Conservation (phyloP, 1,140 invertebrate species). For the Rhagoletis zephyria region DNA sequence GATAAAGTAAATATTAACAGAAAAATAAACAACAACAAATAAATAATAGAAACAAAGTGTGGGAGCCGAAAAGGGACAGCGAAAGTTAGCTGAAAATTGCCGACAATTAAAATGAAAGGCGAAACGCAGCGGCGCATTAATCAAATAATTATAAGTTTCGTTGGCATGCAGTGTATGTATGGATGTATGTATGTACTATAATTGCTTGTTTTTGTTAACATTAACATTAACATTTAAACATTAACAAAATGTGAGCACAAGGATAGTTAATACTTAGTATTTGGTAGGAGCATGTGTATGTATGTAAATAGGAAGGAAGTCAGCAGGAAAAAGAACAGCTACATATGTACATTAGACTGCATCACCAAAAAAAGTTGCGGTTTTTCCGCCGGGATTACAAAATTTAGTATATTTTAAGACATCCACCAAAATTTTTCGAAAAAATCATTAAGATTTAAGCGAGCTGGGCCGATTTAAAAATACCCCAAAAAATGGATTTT, state of each 20-base stretch:
- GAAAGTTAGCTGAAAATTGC: constrained; percentile 40
- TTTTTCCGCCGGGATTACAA: too few relatives aligned
- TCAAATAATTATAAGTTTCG: constrained; percentile 45
- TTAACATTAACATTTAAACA: background rate
- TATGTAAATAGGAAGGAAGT: background rate
- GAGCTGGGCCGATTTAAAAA: too few relatives aligned
- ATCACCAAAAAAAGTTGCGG: too few relatives aligned
- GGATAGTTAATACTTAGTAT: background rate
- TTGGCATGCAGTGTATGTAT: background rate
- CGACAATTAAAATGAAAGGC: constrained; percentile 53
- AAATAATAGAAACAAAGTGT: background rate
- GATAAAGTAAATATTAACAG: background rate
- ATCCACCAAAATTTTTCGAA: too few relatives aligned
- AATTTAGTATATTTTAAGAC: too few relatives aligned
- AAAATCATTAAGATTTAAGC: too few relatives aligned
- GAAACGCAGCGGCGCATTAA: constrained; percentile 31
- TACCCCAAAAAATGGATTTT: too few relatives aligned
- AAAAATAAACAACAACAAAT: background rate
- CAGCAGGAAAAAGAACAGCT: too few relatives aligned
- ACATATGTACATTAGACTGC: too few relatives aligned
- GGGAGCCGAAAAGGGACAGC: constrained; percentile 25
- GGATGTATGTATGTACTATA: background rate
- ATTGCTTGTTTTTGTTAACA: constrained; percentile 23
- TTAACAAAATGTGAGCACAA: constrained; percentile 9
- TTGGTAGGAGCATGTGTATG: background rate